Percentiles rank a stretch among this genome's conserved stretches.
These are phyloP conservation scores for Latheticus oryzae DNA, from an alignment of 2,888 invertebrate genomes.

Conservation along the genomic window DNA sequence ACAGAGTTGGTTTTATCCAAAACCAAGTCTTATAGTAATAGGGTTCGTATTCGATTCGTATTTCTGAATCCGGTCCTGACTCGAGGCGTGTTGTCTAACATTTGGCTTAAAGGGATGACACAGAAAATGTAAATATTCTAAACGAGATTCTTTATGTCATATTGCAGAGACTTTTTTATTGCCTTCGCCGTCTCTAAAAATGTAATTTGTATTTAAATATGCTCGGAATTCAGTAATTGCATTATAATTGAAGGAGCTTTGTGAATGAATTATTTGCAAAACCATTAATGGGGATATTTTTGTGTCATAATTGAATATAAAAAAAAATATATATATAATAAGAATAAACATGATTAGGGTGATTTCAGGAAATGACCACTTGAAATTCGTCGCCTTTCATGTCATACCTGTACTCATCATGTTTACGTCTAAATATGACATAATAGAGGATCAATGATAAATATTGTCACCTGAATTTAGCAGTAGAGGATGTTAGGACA, in stretches of 20 bases:
- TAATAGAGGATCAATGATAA: constrained; percentile 17
- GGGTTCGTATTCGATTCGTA: no score
- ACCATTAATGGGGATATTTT: constrained; percentile 15
- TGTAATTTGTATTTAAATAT: constrained; percentile 61
- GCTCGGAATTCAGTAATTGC: constrained; percentile 52
- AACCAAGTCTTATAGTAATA: neutral
- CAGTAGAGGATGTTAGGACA: neutral
- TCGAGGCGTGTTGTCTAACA: constrained; percentile 42
- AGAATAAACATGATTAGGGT: neutral
- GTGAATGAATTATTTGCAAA: constrained; percentile 38
- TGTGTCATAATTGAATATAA: constrained; percentile 5
- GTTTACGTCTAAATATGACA: constrained; percentile 17
- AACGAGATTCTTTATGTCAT: constrained; percentile 56
- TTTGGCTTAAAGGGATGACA: constrained; percentile 43
- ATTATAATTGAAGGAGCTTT: constrained; percentile 51
- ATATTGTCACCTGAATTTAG: constrained; percentile 3
- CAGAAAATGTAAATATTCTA: constrained; percentile 55
- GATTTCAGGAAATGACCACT: constrained; percentile 25
- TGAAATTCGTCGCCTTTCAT: constrained; percentile 26
- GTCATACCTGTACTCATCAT: constrained; percentile 1
- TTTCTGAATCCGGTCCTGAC: constrained; percentile 27
- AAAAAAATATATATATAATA: constrained; percentile 5
- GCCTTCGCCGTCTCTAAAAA: constrained; percentile 54
- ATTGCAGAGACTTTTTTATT: constrained; percentile 58
- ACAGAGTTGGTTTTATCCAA: constrained; percentile 18